Base-by-base conservation (phyloP, 2,888 invertebrate genomes). In the Tenthredo livida region DNA sequence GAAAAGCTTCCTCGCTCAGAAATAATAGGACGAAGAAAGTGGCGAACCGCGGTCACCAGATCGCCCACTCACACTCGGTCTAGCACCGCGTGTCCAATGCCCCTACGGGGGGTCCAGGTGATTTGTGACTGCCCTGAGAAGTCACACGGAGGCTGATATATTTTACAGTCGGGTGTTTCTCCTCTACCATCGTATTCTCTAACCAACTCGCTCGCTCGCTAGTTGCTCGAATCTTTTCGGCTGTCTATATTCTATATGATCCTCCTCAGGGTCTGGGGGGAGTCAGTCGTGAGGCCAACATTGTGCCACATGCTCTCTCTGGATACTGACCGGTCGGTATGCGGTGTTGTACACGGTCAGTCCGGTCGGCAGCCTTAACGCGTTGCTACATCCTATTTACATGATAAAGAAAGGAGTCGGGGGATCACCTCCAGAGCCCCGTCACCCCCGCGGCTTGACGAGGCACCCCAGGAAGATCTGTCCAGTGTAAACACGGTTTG, bases 71-170 rank as follows among this genome's bases (percentile, higher is more conserved):
- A 58, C 61, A 80, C 21, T 43, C 87, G 87, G 9, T 21, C 77
- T 17, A 50, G 77, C 88, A 88, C 87, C 85, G 86, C 84, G 77
- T 78, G 84, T 50, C 89, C 80, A 54, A 61, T 88, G 87, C 88
- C 91, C 88, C 93, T 89, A 91, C 93, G 91, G 93, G 93, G 93
- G 93, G 92, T 92, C 92, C 90, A 88, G 12, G 92, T 93, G 93
- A 93, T 93, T 93, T 93, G 93, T 93, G 93, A 90, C 91, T 90
- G 92, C 91, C 91, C 92, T 90, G 90, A 92, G 91, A 93, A 93
- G 93, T 93, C 93, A 91, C 93, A 92, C 92, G 92, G 92, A 91
- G 93, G 91, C 91, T 92, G 93, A 93, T 93, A 93, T 93, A 93
- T 93, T 93, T 93, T 92, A 93, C 92, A 92, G 92, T 90, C 92